Evolutionary conservation across 2,888 invertebrate species (phyloP).

Genomic region (Orthonevra nobilis): DNA sequence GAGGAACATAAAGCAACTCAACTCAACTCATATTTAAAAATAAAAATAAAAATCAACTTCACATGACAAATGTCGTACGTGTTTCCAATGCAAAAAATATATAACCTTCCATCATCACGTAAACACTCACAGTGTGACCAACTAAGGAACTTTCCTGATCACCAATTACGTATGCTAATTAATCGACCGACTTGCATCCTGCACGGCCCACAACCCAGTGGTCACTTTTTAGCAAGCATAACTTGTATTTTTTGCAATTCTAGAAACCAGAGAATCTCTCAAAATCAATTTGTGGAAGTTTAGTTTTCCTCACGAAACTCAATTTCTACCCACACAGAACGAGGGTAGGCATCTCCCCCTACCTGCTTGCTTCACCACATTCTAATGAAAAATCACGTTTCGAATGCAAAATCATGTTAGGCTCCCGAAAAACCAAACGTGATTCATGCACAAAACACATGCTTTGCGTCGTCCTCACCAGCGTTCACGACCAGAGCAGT

Average conservation of each 20-base stretch:
- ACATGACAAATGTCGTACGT: too few species aligned
- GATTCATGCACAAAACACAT: constrained; percentile 47
- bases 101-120: constrained; percentile 61
- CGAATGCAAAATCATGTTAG: constrained; percentile 69
- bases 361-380: background rate
- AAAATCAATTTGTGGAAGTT: constrained; percentile 63
- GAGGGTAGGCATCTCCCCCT: background rate
- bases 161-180: constrained; percentile 79
- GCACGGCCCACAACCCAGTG: constrained; percentile 7
- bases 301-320: constrained; percentile 41
- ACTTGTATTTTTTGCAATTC: background rate
- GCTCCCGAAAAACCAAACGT: constrained; percentile 48
- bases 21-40: too few species aligned
- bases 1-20: too few species aligned
- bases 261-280: constrained; percentile 42
- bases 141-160: constrained; percentile 75
- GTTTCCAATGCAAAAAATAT: too few species aligned
- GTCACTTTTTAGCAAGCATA: constrained; percentile 36
- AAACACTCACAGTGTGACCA: constrained; percentile 28
- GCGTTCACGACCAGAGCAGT: constrained; percentile 4
- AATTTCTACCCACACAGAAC: constrained; percentile 34
- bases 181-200: constrained; percentile 72
- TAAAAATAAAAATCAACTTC: too few species aligned
- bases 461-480: constrained; percentile 26
- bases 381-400: constrained; percentile 61